Evolutionary conservation across 35 echinoderm and acorn worm species (phyloP), one percentile per base, ranked within the genome.

Genomic region (Ophioderma brevispina): DNA sequence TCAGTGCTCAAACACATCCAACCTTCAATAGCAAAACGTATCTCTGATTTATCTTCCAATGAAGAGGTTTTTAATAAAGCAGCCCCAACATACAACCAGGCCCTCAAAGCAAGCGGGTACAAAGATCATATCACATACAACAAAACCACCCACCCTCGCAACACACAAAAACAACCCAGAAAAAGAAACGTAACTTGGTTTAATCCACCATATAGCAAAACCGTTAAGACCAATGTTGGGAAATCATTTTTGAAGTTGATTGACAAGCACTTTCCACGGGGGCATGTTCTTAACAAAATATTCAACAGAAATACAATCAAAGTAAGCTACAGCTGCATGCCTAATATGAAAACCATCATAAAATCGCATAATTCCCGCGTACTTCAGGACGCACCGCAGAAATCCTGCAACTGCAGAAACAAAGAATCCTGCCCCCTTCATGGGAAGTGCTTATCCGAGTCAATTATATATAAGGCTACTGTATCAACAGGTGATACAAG

Each of bases 261-360:
- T 11, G 38, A 55, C n/a, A 83, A 82, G 35, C 80, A 83, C 80
- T 90, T 90, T 36, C 88, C 88, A 49, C 40, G 50, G 55, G 63
- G 59, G 59, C 59, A 70, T 33, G 64, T 18, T 13, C 33, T 41
- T 23, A 37, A 64, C 35, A 77, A 82, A 70, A 76, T 83, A 1
- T 90, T 90, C 21, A 90, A 90, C 80, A 70, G 38, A 75, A 90
- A 90, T 55, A 90, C 79, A 1, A 32, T 90, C 1, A 90, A 90
- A 41, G 49, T 90, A 0, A 90, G 88, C 34, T 83, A 70, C 31
- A 76, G 80, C 52, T 82, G 80, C 63, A 38, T 90, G 50, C 55
- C 34, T 25, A 82, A 82, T 30, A 40, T 90, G 40, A 39, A 46
- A 25, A 78, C 59, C 28, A 42, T 87, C 34, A 77, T 59, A 77